Evolutionary conservation across 2,797 vertebrate genomes (phyloP), one percentile per base, ranked within the genome.

Genomic region (Botia kubotai): DNA sequence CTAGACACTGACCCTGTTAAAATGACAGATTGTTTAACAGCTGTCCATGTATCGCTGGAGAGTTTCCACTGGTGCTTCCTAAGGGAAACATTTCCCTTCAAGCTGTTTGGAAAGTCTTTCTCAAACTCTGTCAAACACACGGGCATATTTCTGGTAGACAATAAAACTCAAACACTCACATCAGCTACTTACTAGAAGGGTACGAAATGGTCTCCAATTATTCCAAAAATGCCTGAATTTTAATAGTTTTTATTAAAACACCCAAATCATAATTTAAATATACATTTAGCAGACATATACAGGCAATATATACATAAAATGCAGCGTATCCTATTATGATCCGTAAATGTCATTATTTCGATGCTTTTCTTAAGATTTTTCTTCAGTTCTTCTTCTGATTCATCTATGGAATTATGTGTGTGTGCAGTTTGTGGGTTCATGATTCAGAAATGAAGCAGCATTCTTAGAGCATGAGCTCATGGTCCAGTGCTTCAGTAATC

Each of bases 21-120:
- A 94, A 93, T 96, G 95, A 96, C 93, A 95, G 92, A 96, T 95
- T 93, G 92, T 93, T 89, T 88, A 89, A 91, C 95, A 96, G 95
- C 94, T 97, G 94, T 92, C 93, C 7, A 14, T 89, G 78, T 82
- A 86, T 33, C 60, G 60, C 70, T 66, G 17, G 13, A 17, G 33
- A 23, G 10, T 72, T n/a, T 53, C 16, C 39, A 65, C 26, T 52
- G 46, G 4, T 39, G 11, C 33, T 29, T 78, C 48, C n/a, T 43
- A 19, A 53, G 46, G 46, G 29, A 19, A 39, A 71, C 19, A 71
- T 79, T 63, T 70, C 39, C 39, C n/a, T n/a, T n/a, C n/a, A n/a
- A n/a, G n/a, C n/a, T n/a, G n/a, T 36, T 58, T 3, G 87, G 79
- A 82, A 75, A 82, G n/a, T 43, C 33, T 48, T 62, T 74, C 46